These are phyloP conservation scores for Apotomis capreana DNA, from an alignment of 2,888 invertebrate genomes.

Conservation along the genomic window DNA sequence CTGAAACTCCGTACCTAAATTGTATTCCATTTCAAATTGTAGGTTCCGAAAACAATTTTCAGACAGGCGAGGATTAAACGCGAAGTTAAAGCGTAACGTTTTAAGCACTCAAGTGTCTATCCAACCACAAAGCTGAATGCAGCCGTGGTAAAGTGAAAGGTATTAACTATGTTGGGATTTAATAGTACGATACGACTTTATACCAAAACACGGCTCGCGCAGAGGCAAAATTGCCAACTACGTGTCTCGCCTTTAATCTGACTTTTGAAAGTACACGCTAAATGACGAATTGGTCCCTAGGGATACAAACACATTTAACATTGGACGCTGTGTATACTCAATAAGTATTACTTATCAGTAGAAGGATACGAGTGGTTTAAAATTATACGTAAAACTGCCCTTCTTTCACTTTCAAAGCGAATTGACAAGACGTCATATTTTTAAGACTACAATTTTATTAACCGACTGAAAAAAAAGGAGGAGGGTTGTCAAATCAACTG, in stretches of 20 bases:
- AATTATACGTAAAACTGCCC: no score
- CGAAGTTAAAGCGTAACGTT: constrained; percentile 5
- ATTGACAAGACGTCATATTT: no score
- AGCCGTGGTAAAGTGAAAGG: no score
- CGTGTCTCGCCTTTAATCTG: constrained; percentile 17
- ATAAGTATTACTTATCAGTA: no score
- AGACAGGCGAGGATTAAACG: not conserved
- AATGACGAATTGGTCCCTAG: constrained; percentile 1
- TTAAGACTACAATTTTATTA: no score
- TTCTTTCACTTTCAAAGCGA: no score
- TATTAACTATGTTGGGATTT: no score
- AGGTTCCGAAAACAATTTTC: not conserved
- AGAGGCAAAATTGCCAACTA: constrained; percentile 21
- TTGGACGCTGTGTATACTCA: not conserved
- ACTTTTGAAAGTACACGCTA: not conserved
- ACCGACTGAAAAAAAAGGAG: no score
- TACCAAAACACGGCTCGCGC: not conserved
- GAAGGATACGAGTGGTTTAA: no score
- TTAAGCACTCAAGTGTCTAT: constrained; percentile 14
- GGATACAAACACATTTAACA: not conserved
- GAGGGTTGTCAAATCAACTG: no score
- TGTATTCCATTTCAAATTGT: not conserved
- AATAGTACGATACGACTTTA: no score
- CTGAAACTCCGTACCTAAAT: not conserved
- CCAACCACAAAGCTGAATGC: constrained; percentile 23